These are phyloP conservation scores for Bombus difficillimus DNA, from an alignment of 1,140 invertebrate genomes.

Conservation along the genomic window DNA sequence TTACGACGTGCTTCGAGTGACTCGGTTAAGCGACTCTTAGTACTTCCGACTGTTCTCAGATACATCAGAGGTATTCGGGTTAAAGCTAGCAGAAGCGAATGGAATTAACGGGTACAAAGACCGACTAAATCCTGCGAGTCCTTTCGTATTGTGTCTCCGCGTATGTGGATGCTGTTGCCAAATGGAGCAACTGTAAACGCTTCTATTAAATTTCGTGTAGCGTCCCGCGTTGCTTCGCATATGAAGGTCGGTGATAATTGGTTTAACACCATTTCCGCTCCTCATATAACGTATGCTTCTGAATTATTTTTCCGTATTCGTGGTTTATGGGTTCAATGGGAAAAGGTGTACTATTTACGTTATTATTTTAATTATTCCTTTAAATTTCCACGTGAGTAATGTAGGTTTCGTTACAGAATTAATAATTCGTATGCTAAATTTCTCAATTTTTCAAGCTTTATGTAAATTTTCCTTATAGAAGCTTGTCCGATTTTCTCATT, in stretches of 20 bases:
- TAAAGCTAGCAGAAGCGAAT: conserved; percentile 3
- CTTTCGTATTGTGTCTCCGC: background rate
- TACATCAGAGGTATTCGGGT: background rate
- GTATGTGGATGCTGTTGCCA: background rate
- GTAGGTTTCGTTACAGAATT: too few relatives aligned
- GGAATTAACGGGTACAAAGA: conserved; percentile 7
- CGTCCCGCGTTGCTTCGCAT: background rate
- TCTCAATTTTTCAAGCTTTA: background rate
- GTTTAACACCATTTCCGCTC: background rate
- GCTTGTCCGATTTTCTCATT: too few relatives aligned
- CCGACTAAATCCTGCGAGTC: background rate
- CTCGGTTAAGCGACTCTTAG: background rate
- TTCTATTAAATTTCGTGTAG: conserved; percentile 4
- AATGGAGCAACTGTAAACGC: background rate
- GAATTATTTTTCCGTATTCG: background rate
- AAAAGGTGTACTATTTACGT: background rate
- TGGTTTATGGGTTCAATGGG: background rate
- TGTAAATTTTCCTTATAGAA: background rate
- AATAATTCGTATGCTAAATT: background rate
- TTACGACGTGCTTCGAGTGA: background rate
- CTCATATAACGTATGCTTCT: background rate
- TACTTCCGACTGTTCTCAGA: too few relatives aligned
- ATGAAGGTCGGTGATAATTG: background rate
- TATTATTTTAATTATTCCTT: background rate
- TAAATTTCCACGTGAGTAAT: background rate